Evolutionary conservation across 2,888 invertebrate genomes (phyloP), one percentile per base, ranked within the genome.

Genomic region (Cheilosia pagana): DNA sequence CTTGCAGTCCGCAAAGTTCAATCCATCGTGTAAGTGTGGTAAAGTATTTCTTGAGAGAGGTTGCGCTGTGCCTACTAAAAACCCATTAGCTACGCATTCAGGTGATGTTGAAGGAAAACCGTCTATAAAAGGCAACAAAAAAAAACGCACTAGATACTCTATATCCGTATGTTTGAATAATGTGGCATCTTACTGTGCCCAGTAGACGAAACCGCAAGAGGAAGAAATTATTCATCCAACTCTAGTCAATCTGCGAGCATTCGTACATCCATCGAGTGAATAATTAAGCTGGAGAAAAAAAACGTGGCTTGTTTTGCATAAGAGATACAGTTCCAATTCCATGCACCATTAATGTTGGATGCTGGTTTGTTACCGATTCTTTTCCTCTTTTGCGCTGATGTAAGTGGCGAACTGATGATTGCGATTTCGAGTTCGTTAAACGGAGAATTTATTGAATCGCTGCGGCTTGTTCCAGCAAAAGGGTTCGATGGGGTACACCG

Each of bases 351-450:
- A 71, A 63, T 16, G 25, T 19, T 68, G 43, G 50, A 67, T 57
- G 75, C 70, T 71, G 70, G 12, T 3, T 10, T 60, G 41, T 12
- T 53, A 25, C 8, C 39, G 45, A 35, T 35, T 23, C 41, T 48
- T 63, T 8, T 21, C 14, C 14, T 39, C 53, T n/a, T 41, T 60
- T 23, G 28, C 35, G 25, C 60, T 67, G 77, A 82, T 72, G 67
- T 77, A 82, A 71, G 57, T 72, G 59, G 62, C 67, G n/a, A 55
- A n/a, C 50, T 57, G 68, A 63, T 75, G 75, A 75, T 75, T 81
- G 63, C 63, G 57, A 74, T 43, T 74, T 57, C 65, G 78, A 83
- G 79, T 83, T 83, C 70, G 79, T 79, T 83, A 83, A 83, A 83
- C 74, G 83, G 67, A 75, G 57, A 74, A 79, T 83, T 74, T 83